Conservation (phyloP, 1,140 invertebrate species). For the Gonioctena quinquepunctata region DNA sequence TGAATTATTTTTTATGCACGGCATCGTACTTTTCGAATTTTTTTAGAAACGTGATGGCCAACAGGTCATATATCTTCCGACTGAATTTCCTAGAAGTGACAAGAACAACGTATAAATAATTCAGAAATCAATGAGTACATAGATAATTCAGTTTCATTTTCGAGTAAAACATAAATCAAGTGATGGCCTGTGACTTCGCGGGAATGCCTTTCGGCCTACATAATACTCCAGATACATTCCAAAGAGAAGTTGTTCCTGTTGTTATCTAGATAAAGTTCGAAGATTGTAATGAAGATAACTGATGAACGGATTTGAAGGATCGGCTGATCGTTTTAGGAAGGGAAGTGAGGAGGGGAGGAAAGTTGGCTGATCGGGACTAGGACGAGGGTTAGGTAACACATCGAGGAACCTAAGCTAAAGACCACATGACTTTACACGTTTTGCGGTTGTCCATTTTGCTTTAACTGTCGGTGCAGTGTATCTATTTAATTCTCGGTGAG, state of each 20-base stretch:
- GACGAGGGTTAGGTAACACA: constrained; percentile 50
- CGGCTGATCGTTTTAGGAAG: constrained; percentile 38
- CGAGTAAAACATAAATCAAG: too few species aligned
- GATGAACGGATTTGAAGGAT: constrained; percentile 8
- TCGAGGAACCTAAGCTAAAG: constrained; percentile 53
- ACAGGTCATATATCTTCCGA: neutral
- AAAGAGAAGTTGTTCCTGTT: too few species aligned
- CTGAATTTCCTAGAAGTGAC: too few species aligned
- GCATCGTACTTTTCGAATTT: constrained; percentile 41
- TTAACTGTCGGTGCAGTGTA: constrained; percentile 35
- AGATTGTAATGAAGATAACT: neutral
- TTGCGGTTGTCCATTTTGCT: constrained; percentile 42
- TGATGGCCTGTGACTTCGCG: too few species aligned
- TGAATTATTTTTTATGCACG: constrained; percentile 47
- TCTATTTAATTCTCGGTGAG: constrained; percentile 22
- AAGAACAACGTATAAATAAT: too few species aligned
- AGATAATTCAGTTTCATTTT: too few species aligned
- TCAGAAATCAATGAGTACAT: too few species aligned
- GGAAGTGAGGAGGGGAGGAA: constrained; percentile 5
- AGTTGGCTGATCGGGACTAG: constrained; percentile 33
- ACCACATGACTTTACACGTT: constrained; percentile 51
- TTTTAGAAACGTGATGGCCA: constrained; percentile 38
- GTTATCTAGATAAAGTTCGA: too few species aligned
- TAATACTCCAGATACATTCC: too few species aligned
- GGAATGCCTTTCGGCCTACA: too few species aligned